A percentile compares a stretch with the other conserved stretches of the same genome.
phyloP scores from a whole-genome alignment of 2,113 vertebrate genomes.

The Ondatra zibethicus region DNA sequence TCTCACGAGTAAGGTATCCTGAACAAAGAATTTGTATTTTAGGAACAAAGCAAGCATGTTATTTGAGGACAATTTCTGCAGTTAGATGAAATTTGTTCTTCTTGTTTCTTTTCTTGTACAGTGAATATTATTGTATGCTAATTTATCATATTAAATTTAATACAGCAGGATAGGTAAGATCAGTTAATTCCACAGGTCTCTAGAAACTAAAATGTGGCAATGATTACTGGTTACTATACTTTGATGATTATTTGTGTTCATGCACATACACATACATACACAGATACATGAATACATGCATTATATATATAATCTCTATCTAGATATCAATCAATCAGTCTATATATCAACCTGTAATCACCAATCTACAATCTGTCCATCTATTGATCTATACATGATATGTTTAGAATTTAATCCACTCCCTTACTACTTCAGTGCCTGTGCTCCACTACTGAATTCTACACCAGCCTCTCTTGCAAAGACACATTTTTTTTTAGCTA shows the following conservation, averaged over 20 bases:
- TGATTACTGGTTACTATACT: background rate
- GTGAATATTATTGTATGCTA: background rate
- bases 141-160: slow-evolving; percentile 25
- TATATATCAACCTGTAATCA: background rate
- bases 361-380: too few species aligned
- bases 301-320: background rate
- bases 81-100: background rate
- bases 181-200: background rate
- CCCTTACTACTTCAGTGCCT: background rate
- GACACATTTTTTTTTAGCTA: background rate
- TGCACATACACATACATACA: background rate
- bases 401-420: background rate
- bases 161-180: background rate
- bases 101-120: background rate
- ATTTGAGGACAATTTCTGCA: background rate
- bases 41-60: background rate
- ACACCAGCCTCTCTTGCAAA: background rate
- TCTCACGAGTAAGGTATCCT: background rate
- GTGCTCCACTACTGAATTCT: background rate
- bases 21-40: background rate
- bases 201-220: background rate
- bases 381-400: too few species aligned
- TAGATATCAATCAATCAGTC: background rate
- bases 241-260: background rate
- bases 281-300: background rate